A percentile compares a stretch with the other conserved stretches of the same genome.
phyloP scores from a whole-genome alignment of 2,113 vertebrate genomes.

The Galeopterus variegatus region DNA sequence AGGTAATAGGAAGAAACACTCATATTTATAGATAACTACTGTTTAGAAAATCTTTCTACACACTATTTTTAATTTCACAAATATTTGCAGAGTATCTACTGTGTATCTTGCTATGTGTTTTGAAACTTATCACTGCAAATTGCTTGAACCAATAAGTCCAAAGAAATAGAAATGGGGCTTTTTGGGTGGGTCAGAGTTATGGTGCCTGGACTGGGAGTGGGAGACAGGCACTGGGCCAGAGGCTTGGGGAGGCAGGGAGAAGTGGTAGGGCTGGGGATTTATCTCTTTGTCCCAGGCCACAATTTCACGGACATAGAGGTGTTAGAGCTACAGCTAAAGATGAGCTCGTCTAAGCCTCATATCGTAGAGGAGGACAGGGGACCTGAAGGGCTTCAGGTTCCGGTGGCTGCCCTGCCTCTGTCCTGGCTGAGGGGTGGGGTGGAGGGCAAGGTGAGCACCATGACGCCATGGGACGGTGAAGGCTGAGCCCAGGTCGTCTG shows the following conservation, averaged over 20 bases:
- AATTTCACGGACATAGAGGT: background rate
- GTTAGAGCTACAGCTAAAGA: background rate
- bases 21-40: background rate
- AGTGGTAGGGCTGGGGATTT: background rate
- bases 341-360: background rate
- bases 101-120: background rate
- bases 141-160: background rate
- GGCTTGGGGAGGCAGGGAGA: background rate
- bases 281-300: background rate
- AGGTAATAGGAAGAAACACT: background rate
- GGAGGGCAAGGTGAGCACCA: background rate
- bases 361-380: background rate
- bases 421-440: fast-evolving
- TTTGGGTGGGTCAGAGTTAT: background rate
- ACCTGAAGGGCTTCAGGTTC: background rate
- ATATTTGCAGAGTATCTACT: background rate
- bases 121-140: background rate
- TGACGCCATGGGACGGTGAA: fast-evolving
- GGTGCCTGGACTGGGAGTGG: background rate
- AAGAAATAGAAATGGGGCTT: background rate
- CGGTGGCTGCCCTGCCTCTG: background rate
- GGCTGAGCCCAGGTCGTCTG: background rate
- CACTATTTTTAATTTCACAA: background rate
- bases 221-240: background rate
- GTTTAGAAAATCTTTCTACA: conserved; percentile 57